Conservation (phyloP, 2,888 invertebrate genomes). For the Ptychoptera contaminata region DNA sequence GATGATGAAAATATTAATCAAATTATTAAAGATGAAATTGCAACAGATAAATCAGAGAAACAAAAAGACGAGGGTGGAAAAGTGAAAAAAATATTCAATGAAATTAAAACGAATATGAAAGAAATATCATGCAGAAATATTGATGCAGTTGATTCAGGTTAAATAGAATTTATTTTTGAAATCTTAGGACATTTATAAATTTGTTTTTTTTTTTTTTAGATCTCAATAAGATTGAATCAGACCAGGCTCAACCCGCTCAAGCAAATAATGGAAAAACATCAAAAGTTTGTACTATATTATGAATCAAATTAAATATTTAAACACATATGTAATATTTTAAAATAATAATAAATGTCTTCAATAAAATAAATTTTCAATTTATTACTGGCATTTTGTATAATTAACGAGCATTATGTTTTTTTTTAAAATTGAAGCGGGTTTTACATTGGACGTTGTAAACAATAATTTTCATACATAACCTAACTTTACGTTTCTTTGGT, state of each 20-base stretch:
- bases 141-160: conserved; percentile 4
- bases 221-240: background rate
- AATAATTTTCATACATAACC: too few relatives aligned
- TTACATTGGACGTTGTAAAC: too few relatives aligned
- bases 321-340: background rate
- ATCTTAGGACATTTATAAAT: background rate
- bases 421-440: too few relatives aligned
- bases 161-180: background rate
- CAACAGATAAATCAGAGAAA: background rate
- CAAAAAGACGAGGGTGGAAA: background rate
- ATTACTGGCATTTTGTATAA: too few relatives aligned
- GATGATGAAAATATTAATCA: conserved; percentile 6
- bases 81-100: conserved; percentile 3
- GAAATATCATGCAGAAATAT: conserved; percentile 5
- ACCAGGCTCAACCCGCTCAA: background rate
- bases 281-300: conserved; percentile 6
- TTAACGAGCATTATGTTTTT: too few relatives aligned
- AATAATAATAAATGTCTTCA: background rate
- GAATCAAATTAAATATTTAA: background rate
- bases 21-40: background rate
- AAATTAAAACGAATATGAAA: conserved; percentile 7
- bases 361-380: background rate
- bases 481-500: too few relatives aligned
- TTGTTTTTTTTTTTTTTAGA: background rate
- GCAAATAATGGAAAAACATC: background rate